Conservation (phyloP, 2,113 vertebrate genomes). For the Sebastes fasciatus region DNA sequence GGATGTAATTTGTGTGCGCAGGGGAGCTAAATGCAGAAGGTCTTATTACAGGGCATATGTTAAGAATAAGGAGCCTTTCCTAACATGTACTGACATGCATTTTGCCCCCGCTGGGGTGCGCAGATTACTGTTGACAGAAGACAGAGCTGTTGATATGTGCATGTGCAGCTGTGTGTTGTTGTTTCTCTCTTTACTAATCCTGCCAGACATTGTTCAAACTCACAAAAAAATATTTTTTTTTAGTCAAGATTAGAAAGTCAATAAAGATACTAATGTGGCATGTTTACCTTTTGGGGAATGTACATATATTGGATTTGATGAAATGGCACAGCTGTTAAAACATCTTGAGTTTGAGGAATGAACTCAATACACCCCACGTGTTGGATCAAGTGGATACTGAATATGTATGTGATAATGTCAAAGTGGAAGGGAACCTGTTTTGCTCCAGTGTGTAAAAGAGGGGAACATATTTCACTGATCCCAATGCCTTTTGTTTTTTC, state of each 20-base stretch:
- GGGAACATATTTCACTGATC: neutral
- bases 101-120: neutral
- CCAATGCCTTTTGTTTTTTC: conserved; percentile 14
- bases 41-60: neutral
- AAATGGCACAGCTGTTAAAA: neutral
- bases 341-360: neutral
- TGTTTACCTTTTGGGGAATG: neutral
- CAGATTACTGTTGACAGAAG: neutral
- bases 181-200: neutral
- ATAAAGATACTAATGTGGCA: neutral
- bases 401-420: neutral
- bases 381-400: neutral
- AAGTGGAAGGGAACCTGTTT: too few relatives aligned
- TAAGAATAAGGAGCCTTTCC: neutral
- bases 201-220: neutral
- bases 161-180: neutral
- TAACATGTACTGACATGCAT: conserved; percentile 10
- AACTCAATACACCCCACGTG: neutral
- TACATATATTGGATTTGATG: neutral
- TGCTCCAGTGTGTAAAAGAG: neutral
- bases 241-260: neutral
- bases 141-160: neutral
- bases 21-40: neutral
- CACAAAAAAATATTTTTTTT: neutral
- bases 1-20: too few relatives aligned